Evolutionary conservation across 2,113 vertebrate species (phyloP), one percentile per base, ranked within the genome.

Genomic region (Cathartes aura): DNA sequence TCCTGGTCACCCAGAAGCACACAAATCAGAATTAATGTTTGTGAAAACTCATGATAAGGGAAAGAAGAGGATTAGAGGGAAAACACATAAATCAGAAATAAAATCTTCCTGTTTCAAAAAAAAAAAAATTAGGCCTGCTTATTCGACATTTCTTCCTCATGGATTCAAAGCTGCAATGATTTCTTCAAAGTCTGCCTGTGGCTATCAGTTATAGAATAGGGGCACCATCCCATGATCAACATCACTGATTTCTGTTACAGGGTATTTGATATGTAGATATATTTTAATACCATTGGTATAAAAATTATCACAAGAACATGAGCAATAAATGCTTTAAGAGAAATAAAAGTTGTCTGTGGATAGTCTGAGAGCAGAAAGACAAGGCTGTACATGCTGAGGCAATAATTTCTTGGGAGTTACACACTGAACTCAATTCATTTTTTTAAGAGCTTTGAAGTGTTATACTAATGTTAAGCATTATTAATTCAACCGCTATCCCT

Each of bases 391-490:
- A 55, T 24, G 17, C 17, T 76, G 24, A 88, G 42, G 32, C 86
- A 93, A 88, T 82, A 72, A 85, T 95, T 94, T 87, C 34, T 75
- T 73, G 24, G 38, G 40, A 87, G 45, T 82, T 75, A 75, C 40
- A 60, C 32, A 24, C 23, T 36, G 9, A 68, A 89, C n/a, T 91
- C 24, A 83, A 89, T 87, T 72, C 8, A 24, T 56, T 89, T 91
- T 89, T 94, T 59, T 42, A 15, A 91, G 66, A 76, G 21, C 82
- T 92, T 94, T 94, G 84, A 96, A 96, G 62, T 87, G 9, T 13
- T 73, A 12, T 56, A 66, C 10, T 82, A 75, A 82, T 82, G 27
- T 60, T 89, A 87, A 93, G 42, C 52, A 68, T 21, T 76, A 82
- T 55, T 94, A 95, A 85, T 92, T 87, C 9, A 20, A 48, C 62